phyloP scores from a whole-genome alignment of 2,888 invertebrate genomes.

The Dryocosmus kuriphilus region DNA sequence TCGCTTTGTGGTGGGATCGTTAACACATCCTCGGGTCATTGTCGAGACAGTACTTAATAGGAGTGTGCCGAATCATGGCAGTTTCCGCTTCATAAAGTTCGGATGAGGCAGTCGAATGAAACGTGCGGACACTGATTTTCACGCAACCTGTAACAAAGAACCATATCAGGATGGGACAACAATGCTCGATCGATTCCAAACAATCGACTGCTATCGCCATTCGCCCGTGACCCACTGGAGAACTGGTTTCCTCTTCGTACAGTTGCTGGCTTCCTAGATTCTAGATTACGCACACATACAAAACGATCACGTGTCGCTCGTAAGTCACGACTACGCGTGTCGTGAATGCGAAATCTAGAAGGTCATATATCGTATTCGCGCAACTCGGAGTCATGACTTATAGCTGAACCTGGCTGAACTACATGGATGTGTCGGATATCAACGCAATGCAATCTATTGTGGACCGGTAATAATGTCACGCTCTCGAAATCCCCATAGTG shows the following conservation, averaged over 20 bases:
- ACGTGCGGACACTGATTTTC: slow-evolving; percentile 49
- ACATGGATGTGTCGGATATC: slow-evolving; percentile 51
- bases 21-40: slow-evolving; percentile 26
- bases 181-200: slow-evolving; percentile 52
- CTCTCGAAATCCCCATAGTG: slow-evolving; percentile 22
- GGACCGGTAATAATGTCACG: slow-evolving; percentile 33
- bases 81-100: slow-evolving; percentile 44
- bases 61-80: slow-evolving; percentile 15
- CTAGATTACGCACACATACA: slow-evolving; percentile 57
- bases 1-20: slow-evolving; percentile 17
- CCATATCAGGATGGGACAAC: slow-evolving; percentile 31
- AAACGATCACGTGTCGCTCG: slow-evolving; percentile 72
- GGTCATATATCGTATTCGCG: slow-evolving; percentile 57
- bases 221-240: slow-evolving; percentile 61
- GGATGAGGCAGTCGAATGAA: slow-evolving; percentile 35
- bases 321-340: slow-evolving; percentile 68
- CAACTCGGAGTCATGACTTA: slow-evolving; percentile 56
- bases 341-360: slow-evolving; percentile 62
- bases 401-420: slow-evolving; percentile 55
- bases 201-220: slow-evolving; percentile 57
- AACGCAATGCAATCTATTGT: slow-evolving; percentile 31
- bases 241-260: slow-evolving; percentile 46
- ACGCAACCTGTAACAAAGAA: slow-evolving; percentile 44
- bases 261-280: slow-evolving; percentile 51
- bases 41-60: slow-evolving; percentile 9